Percentiles rank a stretch among this genome's conserved stretches.
Evolutionary conservation across 2,797 vertebrate species (phyloP).

Genomic region (Thaleichthys pacificus): DNA sequence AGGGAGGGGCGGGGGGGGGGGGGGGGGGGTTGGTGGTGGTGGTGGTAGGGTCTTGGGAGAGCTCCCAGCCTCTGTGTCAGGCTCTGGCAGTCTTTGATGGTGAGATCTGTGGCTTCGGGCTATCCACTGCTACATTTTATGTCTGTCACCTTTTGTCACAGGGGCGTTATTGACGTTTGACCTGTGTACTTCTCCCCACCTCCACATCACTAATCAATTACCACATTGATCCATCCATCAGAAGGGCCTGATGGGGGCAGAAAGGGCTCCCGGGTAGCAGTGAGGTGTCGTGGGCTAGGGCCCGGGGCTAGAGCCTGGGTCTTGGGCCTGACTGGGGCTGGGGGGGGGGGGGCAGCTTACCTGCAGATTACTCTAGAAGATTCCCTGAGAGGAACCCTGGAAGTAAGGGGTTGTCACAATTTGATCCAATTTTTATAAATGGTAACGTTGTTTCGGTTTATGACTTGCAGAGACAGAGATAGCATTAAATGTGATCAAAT

Average conservation of each 20-base stretch:
- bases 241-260: conserved; percentile 87
- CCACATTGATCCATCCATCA: conserved; percentile 97
- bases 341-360: conserved; percentile 61
- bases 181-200: conserved; percentile 92
- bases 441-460: neutral
- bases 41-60: conserved; percentile 71
- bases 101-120: conserved; percentile 84
- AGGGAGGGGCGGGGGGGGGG: conserved; percentile 56
- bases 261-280: conserved; percentile 84
- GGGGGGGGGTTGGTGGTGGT: conserved; percentile 18
- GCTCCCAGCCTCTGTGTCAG: conserved; percentile 70
- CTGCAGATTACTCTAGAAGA: conserved; percentile 47
- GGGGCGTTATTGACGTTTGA: conserved; percentile 89
- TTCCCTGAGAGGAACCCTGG: too few relatives aligned
- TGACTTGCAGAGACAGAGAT: neutral
- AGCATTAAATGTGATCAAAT: too few relatives aligned
- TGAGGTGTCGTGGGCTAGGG: conserved; percentile 69
- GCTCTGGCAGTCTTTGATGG: conserved; percentile 85
- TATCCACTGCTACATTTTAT: conserved; percentile 90
- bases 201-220: conserved; percentile 94
- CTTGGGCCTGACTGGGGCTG: too few relatives aligned
- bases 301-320: conserved; percentile 63
- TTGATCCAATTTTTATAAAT: neutral
- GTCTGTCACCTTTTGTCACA: conserved; percentile 83
- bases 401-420: neutral